Percentiles rank a stretch among this genome's conserved stretches.
Conservation (phyloP, 2,797 vertebrate genomes). For the Lemur catta region DNA sequence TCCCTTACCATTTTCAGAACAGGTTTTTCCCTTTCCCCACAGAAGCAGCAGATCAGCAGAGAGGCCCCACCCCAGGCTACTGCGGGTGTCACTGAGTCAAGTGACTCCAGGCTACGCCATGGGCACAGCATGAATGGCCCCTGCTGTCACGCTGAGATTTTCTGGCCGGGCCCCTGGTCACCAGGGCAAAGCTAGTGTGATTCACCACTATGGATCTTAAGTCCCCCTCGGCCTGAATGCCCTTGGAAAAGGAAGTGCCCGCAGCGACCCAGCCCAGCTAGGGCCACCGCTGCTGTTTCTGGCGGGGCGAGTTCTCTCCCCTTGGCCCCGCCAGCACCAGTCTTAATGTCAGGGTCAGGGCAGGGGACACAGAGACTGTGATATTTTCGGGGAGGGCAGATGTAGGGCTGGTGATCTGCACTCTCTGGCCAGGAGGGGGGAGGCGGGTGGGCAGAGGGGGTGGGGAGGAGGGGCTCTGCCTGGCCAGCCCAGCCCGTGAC, state of each 20-base stretch:
- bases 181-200: neutral
- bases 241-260: neutral
- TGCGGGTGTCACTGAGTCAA: neutral
- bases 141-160: neutral
- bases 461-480: neutral
- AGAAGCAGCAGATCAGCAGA: neutral
- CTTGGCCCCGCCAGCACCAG: neutral
- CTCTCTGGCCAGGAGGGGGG: neutral
- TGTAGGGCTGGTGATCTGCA: neutral
- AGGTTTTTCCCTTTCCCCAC: neutral
- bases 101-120: neutral
- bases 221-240: neutral
- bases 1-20: neutral
- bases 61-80: neutral
- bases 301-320: neutral
- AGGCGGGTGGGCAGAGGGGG: neutral
- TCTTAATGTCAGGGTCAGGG: conserved; percentile 58
- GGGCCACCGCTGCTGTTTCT: neutral
- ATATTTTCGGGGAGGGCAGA: conserved; percentile 66
- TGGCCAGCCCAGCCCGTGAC: conserved; percentile 58
- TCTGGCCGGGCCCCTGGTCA: neutral
- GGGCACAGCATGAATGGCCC: neutral
- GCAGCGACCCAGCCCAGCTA: too few species aligned
- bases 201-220: neutral
- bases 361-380: neutral